phyloP scores from a whole-genome alignment of 2,888 invertebrate genomes.

The Limnephilus lunatus region DNA sequence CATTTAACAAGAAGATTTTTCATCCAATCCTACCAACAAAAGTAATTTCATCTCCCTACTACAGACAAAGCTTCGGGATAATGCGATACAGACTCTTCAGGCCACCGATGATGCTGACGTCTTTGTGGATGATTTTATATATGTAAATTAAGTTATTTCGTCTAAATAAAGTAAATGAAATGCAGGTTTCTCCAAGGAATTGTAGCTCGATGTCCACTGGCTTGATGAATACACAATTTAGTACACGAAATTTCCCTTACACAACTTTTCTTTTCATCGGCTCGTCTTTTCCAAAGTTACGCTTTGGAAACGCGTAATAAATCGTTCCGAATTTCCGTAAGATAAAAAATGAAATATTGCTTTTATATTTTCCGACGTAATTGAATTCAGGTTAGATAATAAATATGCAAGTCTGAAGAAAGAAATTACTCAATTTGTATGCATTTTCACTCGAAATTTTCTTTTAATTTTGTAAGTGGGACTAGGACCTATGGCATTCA shows the following conservation, averaged over 20 bases:
- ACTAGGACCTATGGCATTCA: too few species aligned
- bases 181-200: neutral
- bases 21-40: too few species aligned
- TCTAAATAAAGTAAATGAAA: too few species aligned
- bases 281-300: slow-evolving; percentile 26
- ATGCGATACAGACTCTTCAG: too few species aligned
- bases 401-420: neutral
- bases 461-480: too few species aligned
- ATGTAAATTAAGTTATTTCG: too few species aligned
- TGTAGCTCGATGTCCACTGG: neutral
- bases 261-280: slow-evolving; percentile 46
- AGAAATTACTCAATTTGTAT: neutral
- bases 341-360: slow-evolving; percentile 8
- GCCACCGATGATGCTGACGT: too few species aligned
- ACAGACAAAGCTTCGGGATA: too few species aligned
- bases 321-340: slow-evolving; percentile 22
- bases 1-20: too few species aligned
- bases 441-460: too few species aligned
- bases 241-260: slow-evolving; percentile 46
- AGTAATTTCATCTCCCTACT: too few species aligned
- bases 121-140: too few species aligned
- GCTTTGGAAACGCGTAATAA: slow-evolving; percentile 30
- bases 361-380: neutral
- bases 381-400: neutral
- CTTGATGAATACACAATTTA: slow-evolving; percentile 15